Conservation (phyloP, 2,888 invertebrate species). For the Apotomis turbidana region DNA sequence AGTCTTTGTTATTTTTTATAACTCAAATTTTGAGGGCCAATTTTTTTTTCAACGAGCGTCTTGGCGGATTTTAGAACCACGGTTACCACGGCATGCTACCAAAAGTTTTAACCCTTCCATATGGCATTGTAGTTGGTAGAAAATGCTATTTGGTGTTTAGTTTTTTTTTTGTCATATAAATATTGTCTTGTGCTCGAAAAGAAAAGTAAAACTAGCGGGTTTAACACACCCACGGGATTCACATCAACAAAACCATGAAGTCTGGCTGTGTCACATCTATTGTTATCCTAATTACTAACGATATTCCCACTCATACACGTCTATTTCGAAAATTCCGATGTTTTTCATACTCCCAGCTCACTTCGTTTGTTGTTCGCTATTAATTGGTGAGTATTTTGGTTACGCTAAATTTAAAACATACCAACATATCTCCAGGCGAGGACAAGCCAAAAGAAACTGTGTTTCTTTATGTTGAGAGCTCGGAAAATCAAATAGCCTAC, state of each 20-base stretch:
- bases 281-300: conserved; percentile 12
- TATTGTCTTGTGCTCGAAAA: too few relatives aligned
- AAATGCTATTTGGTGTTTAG: too few relatives aligned
- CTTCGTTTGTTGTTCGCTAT: conserved; percentile 61
- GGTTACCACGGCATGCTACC: too few relatives aligned
- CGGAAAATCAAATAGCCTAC: not conserved
- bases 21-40: too few relatives aligned
- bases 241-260: not conserved
- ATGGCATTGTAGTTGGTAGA: too few relatives aligned
- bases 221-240: not conserved
- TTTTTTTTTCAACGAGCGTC: too few relatives aligned
- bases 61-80: too few relatives aligned
- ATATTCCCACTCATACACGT: conserved; percentile 24
- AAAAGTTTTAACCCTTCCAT: too few relatives aligned
- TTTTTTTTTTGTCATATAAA: too few relatives aligned
- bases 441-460: not conserved
- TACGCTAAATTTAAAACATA: conserved; percentile 59
- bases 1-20: too few relatives aligned
- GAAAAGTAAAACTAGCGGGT: too few relatives aligned
- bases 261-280: conserved; percentile 11
- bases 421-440: not conserved
- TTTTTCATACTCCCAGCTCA: conserved; percentile 38
- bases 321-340: conserved; percentile 20
- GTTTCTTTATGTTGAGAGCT: not conserved
- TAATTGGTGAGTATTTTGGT: conserved; percentile 71